Conservation (phyloP, 2,797 vertebrate genomes). For the Pristis pectinata region DNA sequence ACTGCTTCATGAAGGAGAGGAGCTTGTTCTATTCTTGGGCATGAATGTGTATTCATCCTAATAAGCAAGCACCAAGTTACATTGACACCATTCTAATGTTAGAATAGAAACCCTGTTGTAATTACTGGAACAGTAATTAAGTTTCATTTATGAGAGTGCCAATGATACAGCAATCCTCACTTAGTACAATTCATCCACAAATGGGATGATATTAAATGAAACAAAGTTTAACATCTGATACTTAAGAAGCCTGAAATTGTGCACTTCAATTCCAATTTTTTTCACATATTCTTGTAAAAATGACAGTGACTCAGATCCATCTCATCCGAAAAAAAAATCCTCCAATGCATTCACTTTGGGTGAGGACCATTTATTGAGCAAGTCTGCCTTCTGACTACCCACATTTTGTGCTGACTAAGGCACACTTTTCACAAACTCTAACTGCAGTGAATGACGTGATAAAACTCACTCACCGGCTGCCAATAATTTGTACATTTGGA, state of each 20-base stretch:
- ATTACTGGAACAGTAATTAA: neutral
- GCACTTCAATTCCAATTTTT: neutral
- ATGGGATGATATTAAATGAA: neutral
- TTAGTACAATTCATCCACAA: neutral
- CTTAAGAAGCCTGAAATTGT: neutral
- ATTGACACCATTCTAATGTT: neutral
- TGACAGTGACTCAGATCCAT: slow-evolving; percentile 18
- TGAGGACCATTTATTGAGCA: slow-evolving; percentile 23
- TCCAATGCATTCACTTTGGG: neutral
- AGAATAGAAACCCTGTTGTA: neutral
- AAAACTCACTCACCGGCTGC: neutral
- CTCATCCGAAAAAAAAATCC: neutral
- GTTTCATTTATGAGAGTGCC: neutral
- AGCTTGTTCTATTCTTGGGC: neutral
- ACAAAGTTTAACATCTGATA: slow-evolving; percentile 15
- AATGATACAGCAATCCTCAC: slow-evolving; percentile 5
- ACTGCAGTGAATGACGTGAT: neutral
- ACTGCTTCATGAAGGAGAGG: neutral
- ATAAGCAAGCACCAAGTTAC: neutral
- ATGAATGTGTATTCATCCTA: neutral
- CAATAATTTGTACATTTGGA: neutral
- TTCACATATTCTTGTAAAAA: neutral
- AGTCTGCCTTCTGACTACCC: slow-evolving; percentile 32
- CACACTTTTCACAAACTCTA: slow-evolving; percentile 7
- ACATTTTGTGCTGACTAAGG: slow-evolving; percentile 19